Base-by-base conservation (phyloP, 2,888 invertebrate species). In the Acronicta leporina region DNA sequence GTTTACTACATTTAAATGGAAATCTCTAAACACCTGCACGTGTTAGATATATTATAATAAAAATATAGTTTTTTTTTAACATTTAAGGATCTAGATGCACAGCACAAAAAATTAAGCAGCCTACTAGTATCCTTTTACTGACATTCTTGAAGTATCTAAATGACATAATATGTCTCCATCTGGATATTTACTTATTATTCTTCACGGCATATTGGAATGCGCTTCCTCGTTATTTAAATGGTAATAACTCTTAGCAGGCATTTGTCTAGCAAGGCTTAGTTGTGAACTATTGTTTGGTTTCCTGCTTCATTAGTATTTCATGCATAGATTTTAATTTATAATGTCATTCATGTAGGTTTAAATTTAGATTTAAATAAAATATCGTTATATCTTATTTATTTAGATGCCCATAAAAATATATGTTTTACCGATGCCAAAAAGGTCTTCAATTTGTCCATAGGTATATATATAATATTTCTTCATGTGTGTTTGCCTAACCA, bases 161-260 rank as follows among this genome's bases (percentile, higher is more conserved):
- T 57, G 44, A 68, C 43, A 73, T 73, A 60, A 66, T 55, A 38
- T 10, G 41, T 8, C n/a, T 47, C 42, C 14, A 38, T 62, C 5
- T 38, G 38, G 5, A n/a, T 38, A 66, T 66, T 46, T 64, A 45
- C 60, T 63, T 64, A 61, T 42, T 70, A 73, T 70, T 66, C 53
- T 16, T 47, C 44, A 45, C 35, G 20, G 49, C n/a, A 42, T 38
- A 42, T 33, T 6, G 60, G 71, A 60, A 77, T 63, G 54, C 43
- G 71, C 44, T 77, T 77, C 77, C 75, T 75, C 11, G 41, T 71
- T 57, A 56, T 62, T 55, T 57, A 58, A 55, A 63, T 64, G 41
- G 56, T 64, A 62, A 74, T 77, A 77, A 61, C 63, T 74, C 53
- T 59, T 40, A 48, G 55, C 53, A 49, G 44, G 55, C 59, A 65